These are phyloP conservation scores for Dicranocentrus wangi DNA, from an alignment of 2,888 invertebrate genomes.

Conservation along the genomic window DNA sequence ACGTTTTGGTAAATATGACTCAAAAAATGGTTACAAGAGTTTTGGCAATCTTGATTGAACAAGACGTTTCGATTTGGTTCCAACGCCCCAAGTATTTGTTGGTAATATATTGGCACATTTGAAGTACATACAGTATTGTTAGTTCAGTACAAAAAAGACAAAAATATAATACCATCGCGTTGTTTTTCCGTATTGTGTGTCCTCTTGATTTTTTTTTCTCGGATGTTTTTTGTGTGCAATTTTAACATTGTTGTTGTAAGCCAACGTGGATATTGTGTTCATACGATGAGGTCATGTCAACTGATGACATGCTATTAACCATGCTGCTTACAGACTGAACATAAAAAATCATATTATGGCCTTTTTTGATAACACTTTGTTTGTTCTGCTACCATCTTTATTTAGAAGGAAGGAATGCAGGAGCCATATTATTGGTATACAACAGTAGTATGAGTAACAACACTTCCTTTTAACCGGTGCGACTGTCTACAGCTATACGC, in stretches of 20 bases:
- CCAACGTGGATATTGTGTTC: too few species aligned
- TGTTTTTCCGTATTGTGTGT: conserved; percentile 17
- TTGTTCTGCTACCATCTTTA: too few species aligned
- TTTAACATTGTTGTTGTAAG: neutral
- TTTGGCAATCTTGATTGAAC: conserved; percentile 71
- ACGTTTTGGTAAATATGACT: conserved; percentile 12
- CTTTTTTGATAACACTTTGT: too few species aligned
- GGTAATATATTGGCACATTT: conserved; percentile 55
- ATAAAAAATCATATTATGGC: too few species aligned
- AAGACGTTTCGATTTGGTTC: conserved; percentile 71
- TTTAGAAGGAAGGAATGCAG: too few species aligned
- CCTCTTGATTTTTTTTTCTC: neutral
- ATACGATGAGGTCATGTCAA: too few species aligned
- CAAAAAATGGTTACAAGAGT: conserved; percentile 11
- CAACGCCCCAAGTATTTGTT: conserved; percentile 44
- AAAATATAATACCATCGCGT: conserved; percentile 33
- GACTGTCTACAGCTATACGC: too few species aligned
- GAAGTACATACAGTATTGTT: conserved; percentile 29
- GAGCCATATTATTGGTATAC: too few species aligned
- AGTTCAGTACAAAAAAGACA: conserved; percentile 43
- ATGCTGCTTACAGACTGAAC: too few species aligned
- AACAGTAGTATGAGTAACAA: too few species aligned
- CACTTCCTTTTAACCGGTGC: too few species aligned
- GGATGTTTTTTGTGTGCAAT: neutral
- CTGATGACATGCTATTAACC: too few species aligned